Percentiles rank a stretch among this genome's conserved stretches.
Conservation (phyloP, 2,888 invertebrate genomes). For the Heliconius cydno region DNA sequence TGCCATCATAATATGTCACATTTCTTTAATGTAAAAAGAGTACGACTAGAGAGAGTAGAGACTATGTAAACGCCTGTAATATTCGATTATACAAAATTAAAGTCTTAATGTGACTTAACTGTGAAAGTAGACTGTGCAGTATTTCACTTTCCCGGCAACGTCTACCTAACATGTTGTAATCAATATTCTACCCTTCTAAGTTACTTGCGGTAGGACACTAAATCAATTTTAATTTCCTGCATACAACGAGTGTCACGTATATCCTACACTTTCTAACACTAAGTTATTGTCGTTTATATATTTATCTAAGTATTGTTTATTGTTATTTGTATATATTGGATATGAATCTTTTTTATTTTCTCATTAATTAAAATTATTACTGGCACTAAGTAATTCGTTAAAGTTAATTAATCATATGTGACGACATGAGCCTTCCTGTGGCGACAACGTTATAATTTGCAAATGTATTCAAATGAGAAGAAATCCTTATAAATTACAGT, state of each 20-base stretch:
- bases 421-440: conserved; percentile 12
- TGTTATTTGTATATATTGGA: neutral
- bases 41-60: too few species aligned
- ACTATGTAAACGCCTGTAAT: neutral
- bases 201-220: conserved; percentile 23
- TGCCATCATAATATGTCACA: conserved; percentile 17
- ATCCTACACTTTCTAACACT: conserved; percentile 8
- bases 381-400: neutral
- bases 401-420: conserved; percentile 25
- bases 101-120: neutral
- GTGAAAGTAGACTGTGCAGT: neutral
- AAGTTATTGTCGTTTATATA: neutral
- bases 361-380: neutral
- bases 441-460: conserved; percentile 38
- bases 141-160: conserved; percentile 17
- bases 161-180: conserved; percentile 23
- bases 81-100: neutral
- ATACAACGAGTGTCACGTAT: neutral
- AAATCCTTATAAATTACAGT: conserved; percentile 37
- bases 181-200: conserved; percentile 27
- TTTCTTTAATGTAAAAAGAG: conserved; percentile 2
- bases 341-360: neutral
- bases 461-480: conserved; percentile 30
- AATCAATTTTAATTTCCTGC: conserved; percentile 18
- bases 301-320: neutral